Evolutionary conservation across 2,113 vertebrate genomes (phyloP).

Genomic region (Chauna torquata): DNA sequence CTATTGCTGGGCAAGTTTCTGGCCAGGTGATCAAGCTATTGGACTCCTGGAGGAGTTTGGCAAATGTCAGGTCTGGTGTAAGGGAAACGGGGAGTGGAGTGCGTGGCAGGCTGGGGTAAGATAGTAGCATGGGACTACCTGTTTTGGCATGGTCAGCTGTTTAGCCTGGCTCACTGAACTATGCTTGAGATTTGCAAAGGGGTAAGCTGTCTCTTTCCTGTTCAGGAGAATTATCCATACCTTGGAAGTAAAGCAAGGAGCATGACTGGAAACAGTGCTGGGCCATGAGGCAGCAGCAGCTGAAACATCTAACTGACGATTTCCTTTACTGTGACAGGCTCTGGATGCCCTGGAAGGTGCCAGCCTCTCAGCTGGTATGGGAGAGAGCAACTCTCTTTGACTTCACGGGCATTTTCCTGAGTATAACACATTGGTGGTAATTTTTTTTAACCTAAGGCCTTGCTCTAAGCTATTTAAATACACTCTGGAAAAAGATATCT

Average conservation of each 20-base stretch:
- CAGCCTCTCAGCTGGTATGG: background rate
- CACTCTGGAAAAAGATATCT: conserved; percentile 63
- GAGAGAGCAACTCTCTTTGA: background rate
- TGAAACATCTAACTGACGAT: background rate
- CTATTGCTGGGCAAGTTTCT: background rate
- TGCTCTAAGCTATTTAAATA: conserved; percentile 34
- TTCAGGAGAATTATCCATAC: background rate
- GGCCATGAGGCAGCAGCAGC: background rate
- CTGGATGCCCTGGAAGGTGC: background rate
- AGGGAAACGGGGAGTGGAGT: background rate
- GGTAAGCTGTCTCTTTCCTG: background rate
- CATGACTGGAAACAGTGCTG: background rate
- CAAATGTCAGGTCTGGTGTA: background rate
- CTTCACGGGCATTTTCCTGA: background rate
- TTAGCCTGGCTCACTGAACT: background rate
- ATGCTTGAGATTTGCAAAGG: background rate
- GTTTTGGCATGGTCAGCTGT: background rate
- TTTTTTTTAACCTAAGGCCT: background rate
- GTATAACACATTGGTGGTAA: background rate
- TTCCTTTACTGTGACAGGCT: background rate
- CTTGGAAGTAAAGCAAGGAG: background rate
- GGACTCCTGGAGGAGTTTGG: background rate
- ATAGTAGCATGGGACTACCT: background rate
- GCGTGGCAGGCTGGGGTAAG: background rate
- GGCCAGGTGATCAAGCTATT: background rate